Evolutionary conservation across 2,888 invertebrate genomes (phyloP).

Genomic region (Diarsia rubi): DNA sequence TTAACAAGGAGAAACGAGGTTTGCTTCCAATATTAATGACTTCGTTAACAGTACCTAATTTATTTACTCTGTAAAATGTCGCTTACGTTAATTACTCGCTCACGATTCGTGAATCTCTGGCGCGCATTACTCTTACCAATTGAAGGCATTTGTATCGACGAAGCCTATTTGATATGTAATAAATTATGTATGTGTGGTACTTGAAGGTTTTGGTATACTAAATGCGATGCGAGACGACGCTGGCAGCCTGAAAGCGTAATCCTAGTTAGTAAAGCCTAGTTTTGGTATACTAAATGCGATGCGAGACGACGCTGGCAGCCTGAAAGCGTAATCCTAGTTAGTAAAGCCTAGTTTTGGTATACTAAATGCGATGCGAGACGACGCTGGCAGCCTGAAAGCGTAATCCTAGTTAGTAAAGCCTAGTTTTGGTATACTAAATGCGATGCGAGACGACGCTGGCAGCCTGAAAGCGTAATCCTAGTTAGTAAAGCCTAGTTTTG

Average conservation of each 20-base stretch:
- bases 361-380: background rate
- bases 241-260: background rate
- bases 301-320: background rate
- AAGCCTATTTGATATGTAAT: conserved; percentile 49
- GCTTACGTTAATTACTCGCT: conserved; percentile 59
- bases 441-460: background rate
- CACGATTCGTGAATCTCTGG: conserved; percentile 50
- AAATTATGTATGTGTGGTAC: conserved; percentile 49
- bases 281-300: background rate
- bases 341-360: conserved; percentile 1
- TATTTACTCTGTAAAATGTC: conserved; percentile 63
- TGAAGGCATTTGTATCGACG: conserved; percentile 57
- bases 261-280: no score
- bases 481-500: no score
- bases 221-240: background rate
- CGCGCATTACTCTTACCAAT: conserved; percentile 55
- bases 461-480: background rate
- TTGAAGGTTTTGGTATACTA: background rate
- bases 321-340: background rate
- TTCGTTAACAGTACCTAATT: conserved; percentile 62
- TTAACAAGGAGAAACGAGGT: conserved; percentile 52
- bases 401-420: no score
- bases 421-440: background rate
- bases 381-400: background rate
- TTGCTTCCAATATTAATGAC: conserved; percentile 61